Base-by-base conservation (phyloP, 2,113 vertebrate genomes). In the Kryptolebias marmoratus region DNA sequence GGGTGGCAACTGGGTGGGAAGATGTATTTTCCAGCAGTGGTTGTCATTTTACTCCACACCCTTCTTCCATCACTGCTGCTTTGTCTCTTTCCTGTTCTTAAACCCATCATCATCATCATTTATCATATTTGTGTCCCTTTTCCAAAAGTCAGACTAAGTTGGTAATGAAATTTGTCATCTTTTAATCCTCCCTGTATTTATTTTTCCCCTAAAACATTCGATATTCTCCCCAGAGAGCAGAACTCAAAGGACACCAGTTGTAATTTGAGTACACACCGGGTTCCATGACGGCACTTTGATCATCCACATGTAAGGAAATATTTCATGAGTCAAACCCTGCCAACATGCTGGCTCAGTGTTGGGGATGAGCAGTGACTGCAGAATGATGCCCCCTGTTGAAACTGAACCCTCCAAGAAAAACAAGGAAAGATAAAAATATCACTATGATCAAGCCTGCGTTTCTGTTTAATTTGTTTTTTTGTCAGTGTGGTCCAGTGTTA, bases 341-440 rank as follows among this genome's bases (percentile, higher is more conserved):
- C 45, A 54, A 49, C 50, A 36, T 39, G 28, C 64, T 55, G 56
- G 28, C 64, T 60, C 13, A 42, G 30, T 54, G 31, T 15, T 32
- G 15, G 16, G 48, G 42, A 36, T 45, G 50, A 36, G 15, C 44
- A 60, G 52, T 18, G 1, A 31, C 55, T 82, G 84, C 86, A 82
- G 73, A 87, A 80, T 76, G 80, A 47, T 28, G 69, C 85, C 84
- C 71, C 64, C 84, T 87, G 73, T 73, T 88, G 86, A 83, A 71
- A 42, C 11, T 1, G 28, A 53, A 27, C 16, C 18, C 16, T n/a
- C 1, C 1, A 1, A 50, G 5, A 16, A 9, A 50, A n/a, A 8
- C 4, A 42, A 42, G 5, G 39, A 5, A 42, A 9, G 39, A 42
- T 42, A 6, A 42, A 42, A 42, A 42, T 42, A 42, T 42, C 36